Evolutionary conservation across 2,113 vertebrate genomes (phyloP).

Genomic region (Actenoides hombroni): DNA sequence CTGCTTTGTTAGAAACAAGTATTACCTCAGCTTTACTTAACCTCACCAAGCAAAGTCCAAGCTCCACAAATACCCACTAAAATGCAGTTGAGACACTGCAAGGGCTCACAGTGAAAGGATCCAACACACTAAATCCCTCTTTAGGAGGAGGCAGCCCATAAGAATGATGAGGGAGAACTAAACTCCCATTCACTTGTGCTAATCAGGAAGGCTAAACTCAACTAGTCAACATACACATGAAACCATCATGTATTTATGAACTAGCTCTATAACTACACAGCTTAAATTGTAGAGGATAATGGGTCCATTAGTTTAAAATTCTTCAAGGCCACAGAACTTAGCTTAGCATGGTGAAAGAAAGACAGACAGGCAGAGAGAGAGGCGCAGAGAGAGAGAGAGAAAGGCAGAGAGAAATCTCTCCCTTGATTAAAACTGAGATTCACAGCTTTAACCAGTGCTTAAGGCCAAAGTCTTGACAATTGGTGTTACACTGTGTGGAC

Average conservation of each 20-base stretch:
- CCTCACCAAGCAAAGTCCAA: not conserved
- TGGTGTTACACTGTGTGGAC: not conserved
- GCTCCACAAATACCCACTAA: not conserved
- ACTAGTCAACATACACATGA: not conserved
- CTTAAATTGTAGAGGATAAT: too few species aligned
- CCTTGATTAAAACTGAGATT: not conserved
- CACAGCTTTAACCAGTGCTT: not conserved
- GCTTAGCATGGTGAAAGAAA: not conserved
- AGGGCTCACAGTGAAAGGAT: not conserved
- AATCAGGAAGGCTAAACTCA: not conserved
- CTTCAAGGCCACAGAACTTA: not conserved
- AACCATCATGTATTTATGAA: not conserved
- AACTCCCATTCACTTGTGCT: not conserved
- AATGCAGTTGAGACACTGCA: not conserved
- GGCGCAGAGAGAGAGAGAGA: too few species aligned
- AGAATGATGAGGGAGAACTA: not conserved
- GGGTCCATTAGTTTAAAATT: not conserved
- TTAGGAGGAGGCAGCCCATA: not conserved
- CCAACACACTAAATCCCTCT: not conserved
- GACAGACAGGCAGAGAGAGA: too few species aligned
- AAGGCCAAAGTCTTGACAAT: not conserved
- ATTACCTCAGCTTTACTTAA: not conserved
- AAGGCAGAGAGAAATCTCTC: not conserved
- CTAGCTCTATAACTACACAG: not conserved
- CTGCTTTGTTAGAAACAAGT: not conserved